Base-by-base conservation (phyloP, 2,113 vertebrate species). In the Mesitornis unicolor region DNA sequence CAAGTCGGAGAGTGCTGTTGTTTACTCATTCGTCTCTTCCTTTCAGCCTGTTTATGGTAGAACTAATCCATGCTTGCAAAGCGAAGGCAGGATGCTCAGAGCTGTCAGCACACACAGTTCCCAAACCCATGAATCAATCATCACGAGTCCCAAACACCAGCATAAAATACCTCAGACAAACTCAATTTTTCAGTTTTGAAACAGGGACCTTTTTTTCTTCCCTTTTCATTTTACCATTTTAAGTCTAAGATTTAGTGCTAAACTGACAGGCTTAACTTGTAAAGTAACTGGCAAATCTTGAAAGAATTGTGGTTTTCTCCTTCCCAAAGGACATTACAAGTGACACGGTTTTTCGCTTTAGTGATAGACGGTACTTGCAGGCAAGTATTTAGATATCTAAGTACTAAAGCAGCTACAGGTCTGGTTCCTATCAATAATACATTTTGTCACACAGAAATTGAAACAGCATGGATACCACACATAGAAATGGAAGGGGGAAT, bases 371-470 rank as follows among this genome's bases (percentile, higher is more conserved):
- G 38, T 45, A 57, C 78, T 80, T 11, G 31, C 90, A 89, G 88
- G 92, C 73, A 18, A 92, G 76, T 80, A 8, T 68, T 94, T 57
- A 59, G 22, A 50, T 94, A 90, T 59, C 86, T 79, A 95, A 97
- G 90, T 42, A 88, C 92, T 91, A 29, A 82, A 65, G 89, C 97
- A 95, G 94, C 97, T 88, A 29, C 88, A 67, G 84, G 89, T 70
- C 96, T 97, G 97, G 84, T 92, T 97, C 94, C 95, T 89, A 95
- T 97, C 96, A 96, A 73, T 68, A 65, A 86, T 76, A 81, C 92
- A 91, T 95, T 93, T 87, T 95, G 90, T 94, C 88, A 87, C 70
- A 36, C 53, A 82, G 87, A 92, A 95, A 97, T 97, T 94, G 96
- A 75, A 97, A 92, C 94, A 84, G 60, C 80, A 91, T 94, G 96